Evolutionary conservation across 2,888 invertebrate genomes (phyloP).

Genomic region (Lissocephala sabroskyi): DNA sequence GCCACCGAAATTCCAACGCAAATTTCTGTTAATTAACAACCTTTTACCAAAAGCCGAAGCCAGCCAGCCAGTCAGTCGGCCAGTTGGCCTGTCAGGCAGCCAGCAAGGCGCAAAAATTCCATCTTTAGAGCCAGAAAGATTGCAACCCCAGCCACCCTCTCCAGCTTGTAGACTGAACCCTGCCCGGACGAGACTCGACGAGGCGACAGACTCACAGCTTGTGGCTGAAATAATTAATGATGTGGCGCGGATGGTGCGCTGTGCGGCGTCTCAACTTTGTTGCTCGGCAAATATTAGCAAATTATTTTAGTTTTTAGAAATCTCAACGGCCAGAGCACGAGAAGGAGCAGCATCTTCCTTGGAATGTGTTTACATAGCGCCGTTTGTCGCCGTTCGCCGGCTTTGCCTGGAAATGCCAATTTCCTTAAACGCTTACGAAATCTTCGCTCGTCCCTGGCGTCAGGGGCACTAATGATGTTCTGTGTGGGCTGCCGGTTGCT

Average conservation of each 20-base stretch:
- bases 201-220: no score
- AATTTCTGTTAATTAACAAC: constrained; percentile 51
- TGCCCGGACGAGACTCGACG: constrained; percentile 3
- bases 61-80: not conserved
- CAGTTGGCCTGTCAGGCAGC: constrained; percentile 11
- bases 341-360: not conserved
- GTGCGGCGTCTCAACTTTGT: constrained; percentile 35
- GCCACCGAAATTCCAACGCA: constrained; percentile 42
- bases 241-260: constrained; percentile 31
- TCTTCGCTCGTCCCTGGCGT: not conserved
- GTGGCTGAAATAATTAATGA: constrained; percentile 57
- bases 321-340: constrained; percentile 18
- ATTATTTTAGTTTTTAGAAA: constrained; percentile 61
- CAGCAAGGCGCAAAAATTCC: constrained; percentile 11
- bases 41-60: constrained; percentile 22
- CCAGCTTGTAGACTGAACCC: constrained; percentile 18
- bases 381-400: constrained; percentile 23
- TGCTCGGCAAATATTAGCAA: constrained; percentile 64
- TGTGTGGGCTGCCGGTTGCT: constrained; percentile 48
- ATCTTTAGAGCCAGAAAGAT: constrained; percentile 6
- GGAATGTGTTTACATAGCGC: constrained; percentile 38
- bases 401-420: constrained; percentile 32
- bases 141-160: constrained; percentile 8
- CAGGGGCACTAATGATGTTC: constrained; percentile 55
- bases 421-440: constrained; percentile 18